Conservation (phyloP, 1,140 invertebrate genomes). For the Caenorhabditis brenneri region DNA sequence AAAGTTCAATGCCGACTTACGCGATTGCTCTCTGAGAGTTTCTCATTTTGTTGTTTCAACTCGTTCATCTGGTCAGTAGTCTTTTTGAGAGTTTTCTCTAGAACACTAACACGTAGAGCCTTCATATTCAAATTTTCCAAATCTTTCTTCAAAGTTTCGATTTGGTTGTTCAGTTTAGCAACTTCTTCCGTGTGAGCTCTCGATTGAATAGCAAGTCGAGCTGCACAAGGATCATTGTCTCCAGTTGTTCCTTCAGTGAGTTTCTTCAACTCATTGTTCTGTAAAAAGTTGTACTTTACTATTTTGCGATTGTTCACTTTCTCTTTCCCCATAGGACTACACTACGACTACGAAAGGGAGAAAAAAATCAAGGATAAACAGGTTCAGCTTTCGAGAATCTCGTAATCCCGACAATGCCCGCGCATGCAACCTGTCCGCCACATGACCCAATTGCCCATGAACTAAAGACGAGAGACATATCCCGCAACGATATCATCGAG, state of each 20-base stretch:
- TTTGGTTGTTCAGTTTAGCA: neutral
- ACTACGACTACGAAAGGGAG: neutral
- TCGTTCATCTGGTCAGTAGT: neutral
- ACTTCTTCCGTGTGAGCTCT: neutral
- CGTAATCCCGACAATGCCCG: constrained; percentile 17
- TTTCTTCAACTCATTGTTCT: constrained; percentile 2
- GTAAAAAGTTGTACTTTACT: neutral
- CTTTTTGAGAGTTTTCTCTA: constrained; percentile 9
- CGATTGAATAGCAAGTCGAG: neutral
- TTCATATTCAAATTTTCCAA: neutral
- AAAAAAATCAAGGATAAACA: constrained; percentile 14
- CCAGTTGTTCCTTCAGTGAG: no score
- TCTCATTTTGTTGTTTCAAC: constrained; percentile 9
- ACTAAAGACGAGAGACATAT: neutral
- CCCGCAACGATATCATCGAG: neutral
- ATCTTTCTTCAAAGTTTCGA: neutral
- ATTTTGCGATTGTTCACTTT: neutral
- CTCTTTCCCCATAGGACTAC: neutral
- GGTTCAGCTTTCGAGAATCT: neutral
- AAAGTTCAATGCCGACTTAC: neutral
- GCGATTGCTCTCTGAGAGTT: neutral
- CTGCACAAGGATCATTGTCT: neutral
- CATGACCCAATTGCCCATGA: constrained; percentile 43
- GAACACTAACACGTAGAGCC: neutral
- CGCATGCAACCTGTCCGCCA: constrained; percentile 24